Percentiles rank a stretch among this genome's conserved stretches.
Conservation (phyloP, 2,888 invertebrate genomes). For the Acleris cristana region DNA sequence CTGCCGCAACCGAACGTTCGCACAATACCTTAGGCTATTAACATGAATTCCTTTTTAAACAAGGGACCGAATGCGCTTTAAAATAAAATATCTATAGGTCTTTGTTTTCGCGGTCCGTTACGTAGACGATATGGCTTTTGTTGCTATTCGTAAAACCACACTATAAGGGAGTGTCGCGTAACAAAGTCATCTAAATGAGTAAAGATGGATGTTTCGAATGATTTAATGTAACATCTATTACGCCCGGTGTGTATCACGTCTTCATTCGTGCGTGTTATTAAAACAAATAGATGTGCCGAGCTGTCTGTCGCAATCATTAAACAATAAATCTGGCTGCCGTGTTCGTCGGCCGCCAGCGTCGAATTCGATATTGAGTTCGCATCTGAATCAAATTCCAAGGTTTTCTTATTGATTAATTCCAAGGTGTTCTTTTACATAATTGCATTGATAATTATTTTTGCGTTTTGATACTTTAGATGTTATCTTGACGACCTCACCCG, state of each 20-base stretch:
- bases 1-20: conserved; percentile 34
- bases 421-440: conserved; percentile 43
- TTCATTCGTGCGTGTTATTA: conserved; percentile 52
- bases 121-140: background rate
- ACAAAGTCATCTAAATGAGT: background rate
- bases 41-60: conserved; percentile 33
- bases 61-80: background rate
- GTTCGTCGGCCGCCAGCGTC: conserved; percentile 47
- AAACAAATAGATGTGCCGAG: conserved; percentile 66
- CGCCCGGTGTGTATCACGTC: conserved; percentile 10
- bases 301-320: conserved; percentile 65
- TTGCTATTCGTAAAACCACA: background rate
- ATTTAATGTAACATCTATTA: conserved; percentile 22
- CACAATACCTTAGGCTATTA: conserved; percentile 45
- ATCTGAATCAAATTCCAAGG: conserved; percentile 35
- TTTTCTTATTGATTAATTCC: conserved; percentile 38
- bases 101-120: background rate
- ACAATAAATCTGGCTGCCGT: conserved; percentile 64
- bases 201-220: conserved; percentile 11
- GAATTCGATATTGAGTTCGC: conserved; percentile 39
- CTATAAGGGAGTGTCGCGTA: background rate
- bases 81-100: conserved; percentile 1
- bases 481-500: conserved; percentile 18
- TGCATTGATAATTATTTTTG: conserved; percentile 31
- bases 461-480: conserved; percentile 1